Evolutionary conservation across 2,888 invertebrate species (phyloP).

Genomic region (Lasioglossum figueresi): DNA sequence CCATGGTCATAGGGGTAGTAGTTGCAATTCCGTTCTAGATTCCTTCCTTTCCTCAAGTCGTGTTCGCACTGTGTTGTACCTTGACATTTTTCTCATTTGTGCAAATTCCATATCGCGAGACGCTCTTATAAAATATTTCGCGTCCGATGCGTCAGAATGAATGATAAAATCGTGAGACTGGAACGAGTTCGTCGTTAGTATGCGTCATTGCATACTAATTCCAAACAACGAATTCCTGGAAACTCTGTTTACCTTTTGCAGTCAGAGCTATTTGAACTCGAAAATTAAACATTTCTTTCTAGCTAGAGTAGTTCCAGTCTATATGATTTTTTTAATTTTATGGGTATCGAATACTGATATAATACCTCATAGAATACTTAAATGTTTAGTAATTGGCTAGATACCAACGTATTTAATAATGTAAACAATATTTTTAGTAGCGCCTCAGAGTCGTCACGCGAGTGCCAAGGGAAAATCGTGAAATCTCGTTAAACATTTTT

Average conservation of each 20-base stretch:
- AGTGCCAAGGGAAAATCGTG: not conserved
- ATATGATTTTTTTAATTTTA: too few relatives aligned
- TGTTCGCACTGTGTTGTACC: not conserved
- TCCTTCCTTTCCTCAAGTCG: constrained; percentile 22
- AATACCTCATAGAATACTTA: too few relatives aligned
- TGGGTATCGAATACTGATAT: too few relatives aligned
- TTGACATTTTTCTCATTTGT: constrained; percentile 16
- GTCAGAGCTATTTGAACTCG: too few relatives aligned
- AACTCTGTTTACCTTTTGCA: not conserved
- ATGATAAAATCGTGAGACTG: not conserved
- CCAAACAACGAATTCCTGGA: not conserved
- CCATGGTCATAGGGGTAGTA: constrained; percentile 41
- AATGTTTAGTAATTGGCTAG: too few relatives aligned
- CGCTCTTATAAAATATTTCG: not conserved
- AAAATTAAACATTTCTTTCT: too few relatives aligned
- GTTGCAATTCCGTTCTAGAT: constrained; percentile 41
- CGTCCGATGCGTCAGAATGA: not conserved
- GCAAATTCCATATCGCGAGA: not conserved
- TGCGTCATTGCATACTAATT: constrained; percentile 23
- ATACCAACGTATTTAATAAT: too few relatives aligned
- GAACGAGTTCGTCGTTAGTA: constrained; percentile 24
- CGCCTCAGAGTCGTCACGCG: too few relatives aligned
- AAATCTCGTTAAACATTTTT: not conserved
- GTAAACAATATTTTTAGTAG: too few relatives aligned
- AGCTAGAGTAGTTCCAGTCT: too few relatives aligned